A percentile compares a stretch with the other conserved stretches of the same genome.
Evolutionary conservation across 2,888 invertebrate species (phyloP).

Genomic region (Monoplex corrugatus): DNA sequence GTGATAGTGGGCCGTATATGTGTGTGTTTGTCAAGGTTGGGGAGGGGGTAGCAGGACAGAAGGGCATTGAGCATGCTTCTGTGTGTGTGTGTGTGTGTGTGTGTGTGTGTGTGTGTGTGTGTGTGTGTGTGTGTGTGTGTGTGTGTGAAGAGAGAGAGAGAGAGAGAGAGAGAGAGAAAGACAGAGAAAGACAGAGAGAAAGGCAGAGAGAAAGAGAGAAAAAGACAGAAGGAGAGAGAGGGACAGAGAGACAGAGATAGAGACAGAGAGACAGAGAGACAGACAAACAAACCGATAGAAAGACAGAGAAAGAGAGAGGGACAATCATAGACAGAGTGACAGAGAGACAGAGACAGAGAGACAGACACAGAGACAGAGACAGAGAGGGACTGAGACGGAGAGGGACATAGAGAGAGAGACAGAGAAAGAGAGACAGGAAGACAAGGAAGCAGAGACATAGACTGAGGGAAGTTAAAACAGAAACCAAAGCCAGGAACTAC

Average conservation of each 20-base stretch:
- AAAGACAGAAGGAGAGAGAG: neutral
- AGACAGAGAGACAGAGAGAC: neutral
- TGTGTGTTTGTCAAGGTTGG: too few relatives aligned
- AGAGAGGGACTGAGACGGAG: constrained; percentile 5
- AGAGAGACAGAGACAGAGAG: neutral
- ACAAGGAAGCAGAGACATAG: too few relatives aligned
- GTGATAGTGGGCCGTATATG: neutral
- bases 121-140: neutral
- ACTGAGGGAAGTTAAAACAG: too few relatives aligned
- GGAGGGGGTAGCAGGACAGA: neutral
- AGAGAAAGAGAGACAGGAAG: neutral
- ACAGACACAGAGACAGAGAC: neutral
- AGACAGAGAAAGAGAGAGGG: neutral
- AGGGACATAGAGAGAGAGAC: neutral
- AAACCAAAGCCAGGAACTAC: too few relatives aligned
- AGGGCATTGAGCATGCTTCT: neutral
- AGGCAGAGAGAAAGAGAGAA: neutral
- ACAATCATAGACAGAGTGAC: too few relatives aligned
- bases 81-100: neutral
- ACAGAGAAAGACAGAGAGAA: neutral
- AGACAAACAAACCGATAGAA: neutral
- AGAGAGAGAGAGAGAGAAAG: constrained; percentile 13
- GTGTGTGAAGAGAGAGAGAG: neutral
- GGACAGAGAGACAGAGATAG: neutral
- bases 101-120: neutral